Conservation (phyloP, 2,113 vertebrate species). For the Grammomys surdaster region DNA sequence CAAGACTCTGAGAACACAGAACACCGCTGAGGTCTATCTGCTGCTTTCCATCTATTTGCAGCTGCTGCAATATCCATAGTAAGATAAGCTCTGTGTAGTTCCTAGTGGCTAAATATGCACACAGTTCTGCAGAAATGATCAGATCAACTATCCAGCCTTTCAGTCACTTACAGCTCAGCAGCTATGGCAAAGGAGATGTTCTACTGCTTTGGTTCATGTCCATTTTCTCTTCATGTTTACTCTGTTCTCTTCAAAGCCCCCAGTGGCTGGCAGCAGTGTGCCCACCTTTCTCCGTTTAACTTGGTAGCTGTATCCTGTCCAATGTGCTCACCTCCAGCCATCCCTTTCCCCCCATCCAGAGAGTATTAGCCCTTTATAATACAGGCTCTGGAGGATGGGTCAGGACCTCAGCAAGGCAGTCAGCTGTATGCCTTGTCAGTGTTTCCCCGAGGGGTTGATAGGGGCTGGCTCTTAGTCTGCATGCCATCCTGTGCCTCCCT, state of each 20-base stretch:
- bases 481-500: neutral
- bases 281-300: neutral
- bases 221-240: neutral
- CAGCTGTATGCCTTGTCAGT: neutral
- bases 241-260: neutral
- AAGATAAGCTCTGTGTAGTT: neutral
- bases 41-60: neutral
- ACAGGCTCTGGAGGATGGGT: neutral
- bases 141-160: neutral
- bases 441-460: neutral
- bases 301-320: neutral
- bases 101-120: neutral
- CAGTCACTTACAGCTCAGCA: neutral
- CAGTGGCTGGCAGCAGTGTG: neutral
- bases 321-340: neutral
- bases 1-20: neutral
- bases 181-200: neutral
- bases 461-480: neutral
- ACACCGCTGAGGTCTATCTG: neutral
- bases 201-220: neutral
- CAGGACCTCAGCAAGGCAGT: neutral
- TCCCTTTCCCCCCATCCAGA: fast-evolving
- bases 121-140: neutral
- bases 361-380: neutral
- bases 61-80: neutral